Percentiles rank a stretch among this genome's conserved stretches.
phyloP scores from a whole-genome alignment of 2,888 invertebrate genomes.

The Aphodius granarius region DNA sequence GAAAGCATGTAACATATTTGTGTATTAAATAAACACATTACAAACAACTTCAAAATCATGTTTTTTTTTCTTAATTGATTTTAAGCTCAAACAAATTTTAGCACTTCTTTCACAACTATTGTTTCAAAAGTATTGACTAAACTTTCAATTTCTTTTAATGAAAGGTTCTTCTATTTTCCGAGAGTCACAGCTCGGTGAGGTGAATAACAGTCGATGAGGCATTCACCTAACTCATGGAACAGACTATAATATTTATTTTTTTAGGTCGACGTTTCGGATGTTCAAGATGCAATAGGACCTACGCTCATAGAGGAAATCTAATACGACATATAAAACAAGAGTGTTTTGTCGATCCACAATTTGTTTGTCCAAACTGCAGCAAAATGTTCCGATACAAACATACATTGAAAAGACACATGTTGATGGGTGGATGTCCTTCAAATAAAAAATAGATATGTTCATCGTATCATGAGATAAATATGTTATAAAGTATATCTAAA shows the following conservation, averaged over 20 bases:
- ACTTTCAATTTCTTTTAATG: too few species aligned
- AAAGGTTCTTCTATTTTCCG: too few species aligned
- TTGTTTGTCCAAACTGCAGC: conserved; percentile 56
- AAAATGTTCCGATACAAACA: conserved; percentile 30
- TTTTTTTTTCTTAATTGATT: not conserved
- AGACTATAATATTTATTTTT: conserved; percentile 16
- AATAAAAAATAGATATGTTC: not conserved
- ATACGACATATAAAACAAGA: conserved; percentile 59
- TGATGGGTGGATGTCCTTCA: conserved; percentile 11
- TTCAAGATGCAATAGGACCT: conserved; percentile 54
- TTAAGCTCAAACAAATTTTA: not conserved
- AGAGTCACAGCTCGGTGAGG: too few species aligned
- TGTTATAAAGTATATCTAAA: not conserved
- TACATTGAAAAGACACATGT: conserved; percentile 21
- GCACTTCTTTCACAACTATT: too few species aligned
- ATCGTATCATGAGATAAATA: not conserved
- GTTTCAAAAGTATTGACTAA: too few species aligned
- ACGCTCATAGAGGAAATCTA: conserved; percentile 59
- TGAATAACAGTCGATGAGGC: too few species aligned
- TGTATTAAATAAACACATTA: not conserved
- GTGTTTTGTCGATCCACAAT: conserved; percentile 59
- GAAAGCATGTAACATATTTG: not conserved
- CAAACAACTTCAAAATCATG: not conserved
- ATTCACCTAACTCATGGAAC: too few species aligned
- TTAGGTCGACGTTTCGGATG: conserved; percentile 25